These are phyloP conservation scores for Drosophila siamana DNA, from an alignment of 2,888 invertebrate genomes.

Conservation along the genomic window DNA sequence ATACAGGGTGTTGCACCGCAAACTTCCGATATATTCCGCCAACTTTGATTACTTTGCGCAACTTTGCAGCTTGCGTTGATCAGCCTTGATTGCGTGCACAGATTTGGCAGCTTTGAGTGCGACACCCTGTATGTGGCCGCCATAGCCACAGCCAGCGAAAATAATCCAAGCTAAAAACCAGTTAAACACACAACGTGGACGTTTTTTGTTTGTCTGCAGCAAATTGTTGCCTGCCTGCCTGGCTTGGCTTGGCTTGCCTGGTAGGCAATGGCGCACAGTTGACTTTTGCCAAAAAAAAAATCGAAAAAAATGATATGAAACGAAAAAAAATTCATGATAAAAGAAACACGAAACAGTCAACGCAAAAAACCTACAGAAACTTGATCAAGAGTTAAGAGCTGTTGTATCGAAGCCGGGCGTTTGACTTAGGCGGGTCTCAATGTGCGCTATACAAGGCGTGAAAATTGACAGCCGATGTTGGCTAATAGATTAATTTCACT, in stretches of 20 bases:
- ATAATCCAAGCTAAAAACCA: conserved; percentile 63
- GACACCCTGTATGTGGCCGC: conserved; percentile 47
- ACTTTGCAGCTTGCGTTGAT: neutral
- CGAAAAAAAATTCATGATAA: conserved; percentile 18
- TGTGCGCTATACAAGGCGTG: conserved; percentile 55
- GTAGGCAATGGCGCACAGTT: conserved; percentile 57
- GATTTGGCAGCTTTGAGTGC: neutral
- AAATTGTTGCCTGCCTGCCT: conserved; percentile 54
- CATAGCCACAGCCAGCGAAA: conserved; percentile 31
- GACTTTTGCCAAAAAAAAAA: conserved; percentile 69
- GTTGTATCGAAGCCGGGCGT: conserved; percentile 29
- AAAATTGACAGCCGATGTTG: conserved; percentile 29
- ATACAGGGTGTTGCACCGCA: conserved; percentile 51
- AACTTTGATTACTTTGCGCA: neutral
- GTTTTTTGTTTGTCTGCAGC: conserved; percentile 53
- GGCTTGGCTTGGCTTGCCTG: conserved; percentile 21
- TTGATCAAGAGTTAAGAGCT: conserved; percentile 70
- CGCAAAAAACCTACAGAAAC: conserved; percentile 65
- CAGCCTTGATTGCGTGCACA: too few species aligned
- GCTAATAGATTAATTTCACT: conserved; percentile 25
- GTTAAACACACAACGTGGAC: conserved; percentile 71
- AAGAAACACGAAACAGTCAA: conserved; percentile 48
- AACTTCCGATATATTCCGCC: too few species aligned
- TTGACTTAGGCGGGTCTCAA: conserved; percentile 49
- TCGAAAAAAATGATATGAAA: conserved; percentile 15